Percentiles rank a stretch among this genome's conserved stretches.
Conservation (phyloP, 2,113 vertebrate genomes). For the Bostrychus sinensis region DNA sequence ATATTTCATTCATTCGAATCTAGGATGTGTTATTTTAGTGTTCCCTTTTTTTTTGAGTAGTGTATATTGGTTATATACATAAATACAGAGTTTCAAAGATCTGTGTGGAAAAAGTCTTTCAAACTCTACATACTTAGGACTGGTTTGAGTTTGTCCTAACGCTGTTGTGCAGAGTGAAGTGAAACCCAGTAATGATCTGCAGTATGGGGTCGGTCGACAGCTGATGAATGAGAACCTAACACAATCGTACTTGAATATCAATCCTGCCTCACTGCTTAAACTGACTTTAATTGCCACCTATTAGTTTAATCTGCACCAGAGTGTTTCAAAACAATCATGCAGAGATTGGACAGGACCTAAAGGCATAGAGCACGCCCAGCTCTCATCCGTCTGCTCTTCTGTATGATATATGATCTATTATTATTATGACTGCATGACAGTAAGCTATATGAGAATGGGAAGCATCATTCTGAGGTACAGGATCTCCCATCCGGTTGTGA, state of each 20-base stretch:
- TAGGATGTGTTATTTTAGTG: too few species aligned
- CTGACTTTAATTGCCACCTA: constrained; percentile 71
- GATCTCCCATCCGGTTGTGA: not conserved
- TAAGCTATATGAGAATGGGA: constrained; percentile 1
- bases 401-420: constrained; percentile 1
- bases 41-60: too few species aligned
- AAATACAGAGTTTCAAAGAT: too few species aligned
- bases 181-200: constrained; percentile 50
- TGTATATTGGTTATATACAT: too few species aligned
- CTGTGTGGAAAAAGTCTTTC: not conserved
- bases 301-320: constrained; percentile 55
- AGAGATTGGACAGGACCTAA: constrained; percentile 58
- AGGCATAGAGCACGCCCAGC: too few species aligned
- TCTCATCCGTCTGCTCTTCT: constrained; percentile 33
- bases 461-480: constrained; percentile 1
- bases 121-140: too few species aligned
- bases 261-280: constrained; percentile 55
- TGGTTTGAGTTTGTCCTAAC: not conserved
- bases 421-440: not conserved
- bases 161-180: constrained; percentile 15
- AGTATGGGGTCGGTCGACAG: constrained; percentile 28
- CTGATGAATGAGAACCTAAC: constrained; percentile 63
- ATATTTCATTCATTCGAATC: too few species aligned
- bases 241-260: constrained; percentile 71
- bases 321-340: constrained; percentile 65